These are phyloP conservation scores for Microcebus tavaratra DNA, from an alignment of 2,113 vertebrate genomes.

Conservation along the genomic window DNA sequence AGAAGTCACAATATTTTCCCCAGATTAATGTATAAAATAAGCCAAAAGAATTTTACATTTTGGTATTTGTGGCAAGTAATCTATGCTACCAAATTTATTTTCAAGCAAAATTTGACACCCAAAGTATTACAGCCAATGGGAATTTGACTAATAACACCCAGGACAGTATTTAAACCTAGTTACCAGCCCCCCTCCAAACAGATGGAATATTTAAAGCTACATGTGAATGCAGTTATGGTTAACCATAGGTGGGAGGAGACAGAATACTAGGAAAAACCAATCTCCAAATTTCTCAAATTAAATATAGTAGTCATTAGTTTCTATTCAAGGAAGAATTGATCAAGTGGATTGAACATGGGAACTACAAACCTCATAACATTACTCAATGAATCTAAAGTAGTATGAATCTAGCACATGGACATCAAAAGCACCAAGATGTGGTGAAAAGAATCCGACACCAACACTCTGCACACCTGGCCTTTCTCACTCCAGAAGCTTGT, in stretches of 20 bases:
- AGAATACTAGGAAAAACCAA: neutral
- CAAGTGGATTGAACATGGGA: neutral
- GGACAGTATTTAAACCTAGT: constrained; percentile 17
- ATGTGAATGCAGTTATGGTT: neutral
- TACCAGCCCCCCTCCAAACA: neutral
- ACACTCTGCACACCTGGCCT: neutral
- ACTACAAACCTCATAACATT: constrained; percentile 17
- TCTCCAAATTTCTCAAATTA: constrained; percentile 36
- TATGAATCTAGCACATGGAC: neutral
- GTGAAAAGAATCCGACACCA: constrained; percentile 18
- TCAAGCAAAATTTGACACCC: constrained; percentile 30
- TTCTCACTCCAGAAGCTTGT: neutral
- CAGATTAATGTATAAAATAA: neutral
- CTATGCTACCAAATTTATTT: constrained; percentile 1
- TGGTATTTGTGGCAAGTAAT: neutral
- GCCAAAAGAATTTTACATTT: neutral
- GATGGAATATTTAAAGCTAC: constrained; percentile 20
- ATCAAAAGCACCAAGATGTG: neutral
- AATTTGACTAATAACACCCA: constrained; percentile 38
- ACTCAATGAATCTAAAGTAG: neutral
- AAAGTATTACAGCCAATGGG: neutral
- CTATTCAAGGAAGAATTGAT: constrained; percentile 39
- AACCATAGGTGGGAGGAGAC: neutral
- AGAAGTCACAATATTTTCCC: neutral
- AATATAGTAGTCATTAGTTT: neutral